Percentiles rank a stretch among this genome's conserved stretches.
These are phyloP conservation scores for Epizoanthus rinbou DNA, from an alignment of 92 coral and sea anemone genomes.

Conservation along the genomic window DNA sequence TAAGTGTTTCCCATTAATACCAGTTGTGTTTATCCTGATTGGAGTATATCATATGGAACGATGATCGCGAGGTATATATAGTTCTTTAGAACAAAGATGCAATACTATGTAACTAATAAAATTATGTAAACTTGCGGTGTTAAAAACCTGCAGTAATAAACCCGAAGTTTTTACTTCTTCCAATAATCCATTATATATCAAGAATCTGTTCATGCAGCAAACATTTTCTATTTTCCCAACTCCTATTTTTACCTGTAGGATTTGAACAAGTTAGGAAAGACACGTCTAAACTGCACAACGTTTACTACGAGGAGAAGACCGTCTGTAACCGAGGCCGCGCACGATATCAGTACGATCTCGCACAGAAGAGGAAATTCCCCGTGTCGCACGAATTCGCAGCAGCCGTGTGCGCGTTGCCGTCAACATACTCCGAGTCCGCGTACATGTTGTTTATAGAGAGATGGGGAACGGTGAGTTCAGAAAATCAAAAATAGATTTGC, in stretches of 20 bases:
- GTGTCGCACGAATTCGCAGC: conserved; percentile 48
- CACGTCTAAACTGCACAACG: conserved; percentile 27
- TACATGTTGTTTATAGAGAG: conserved; percentile 29
- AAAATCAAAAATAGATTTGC: too few species aligned
- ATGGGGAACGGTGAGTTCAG: conserved; percentile 45
- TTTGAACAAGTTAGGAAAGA: conserved; percentile 10
- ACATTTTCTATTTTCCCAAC: too few species aligned
- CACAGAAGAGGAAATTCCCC: conserved; percentile 28
- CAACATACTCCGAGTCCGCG: not conserved
- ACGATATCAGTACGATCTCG: conserved; percentile 29
- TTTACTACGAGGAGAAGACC: conserved; percentile 32
- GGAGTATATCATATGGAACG: too few species aligned
- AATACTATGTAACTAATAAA: too few species aligned
- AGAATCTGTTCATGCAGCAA: not conserved
- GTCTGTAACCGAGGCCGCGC: conserved; percentile 50
- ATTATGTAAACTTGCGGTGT: too few species aligned
- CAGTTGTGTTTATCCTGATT: too few species aligned
- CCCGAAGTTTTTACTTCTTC: too few species aligned
- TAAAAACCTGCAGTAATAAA: too few species aligned
- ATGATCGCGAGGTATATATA: too few species aligned
- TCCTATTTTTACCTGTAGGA: not conserved
- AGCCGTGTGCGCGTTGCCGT: conserved; percentile 37
- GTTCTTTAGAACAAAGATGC: too few species aligned
- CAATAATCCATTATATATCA: too few species aligned
- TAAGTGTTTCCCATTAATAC: not conserved